Conservation (phyloP, 1,140 invertebrate genomes). For the Patella vulgata region DNA sequence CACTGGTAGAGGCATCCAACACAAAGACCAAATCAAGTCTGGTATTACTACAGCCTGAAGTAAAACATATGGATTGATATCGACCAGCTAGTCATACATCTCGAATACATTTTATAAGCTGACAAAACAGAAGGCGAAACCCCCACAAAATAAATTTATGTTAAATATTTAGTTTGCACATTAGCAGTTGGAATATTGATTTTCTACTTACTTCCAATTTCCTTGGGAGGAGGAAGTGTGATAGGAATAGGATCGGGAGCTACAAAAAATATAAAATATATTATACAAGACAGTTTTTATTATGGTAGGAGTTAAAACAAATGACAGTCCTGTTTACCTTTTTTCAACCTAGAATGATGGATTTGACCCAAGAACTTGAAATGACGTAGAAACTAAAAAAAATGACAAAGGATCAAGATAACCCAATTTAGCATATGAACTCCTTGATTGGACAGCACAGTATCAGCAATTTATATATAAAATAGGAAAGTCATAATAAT, state of each 20-base stretch:
- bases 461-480: too few relatives aligned
- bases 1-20: conserved; percentile 49
- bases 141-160: neutral
- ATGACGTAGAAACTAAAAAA: too few relatives aligned
- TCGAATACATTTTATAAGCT: neutral
- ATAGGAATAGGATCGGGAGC: neutral
- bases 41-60: conserved; percentile 22
- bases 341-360: too few relatives aligned
- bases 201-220: neutral
- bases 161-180: neutral
- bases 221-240: neutral
- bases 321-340: too few relatives aligned
- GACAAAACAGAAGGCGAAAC: neutral
- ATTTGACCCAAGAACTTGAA: too few relatives aligned
- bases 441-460: too few relatives aligned
- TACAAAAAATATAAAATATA: conserved; percentile 11
- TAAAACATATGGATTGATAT: neutral
- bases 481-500: too few relatives aligned
- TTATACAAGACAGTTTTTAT: too few relatives aligned
- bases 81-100: too few relatives aligned
- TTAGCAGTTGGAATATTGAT: neutral
- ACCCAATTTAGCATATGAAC: too few relatives aligned
- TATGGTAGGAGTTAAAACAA: too few relatives aligned
- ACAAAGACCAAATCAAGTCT: conserved; percentile 52
- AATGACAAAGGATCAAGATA: too few relatives aligned